Conservation (phyloP, 2,113 vertebrate species). For the Heptranchias perlo region DNA sequence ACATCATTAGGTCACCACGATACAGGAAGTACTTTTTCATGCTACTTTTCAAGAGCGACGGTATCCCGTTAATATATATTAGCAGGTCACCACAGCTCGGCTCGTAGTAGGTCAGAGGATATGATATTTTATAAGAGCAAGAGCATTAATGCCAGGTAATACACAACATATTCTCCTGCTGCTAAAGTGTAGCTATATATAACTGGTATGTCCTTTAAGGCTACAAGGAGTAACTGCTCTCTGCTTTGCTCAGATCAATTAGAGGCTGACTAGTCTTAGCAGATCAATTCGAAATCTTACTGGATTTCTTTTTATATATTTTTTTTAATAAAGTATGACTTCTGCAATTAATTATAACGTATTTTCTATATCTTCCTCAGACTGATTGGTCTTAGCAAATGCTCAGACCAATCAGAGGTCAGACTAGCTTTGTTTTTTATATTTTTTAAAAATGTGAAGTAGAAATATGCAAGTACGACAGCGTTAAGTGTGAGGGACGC, state of each 20-base stretch:
- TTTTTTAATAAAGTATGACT: neutral
- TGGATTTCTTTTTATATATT: too few relatives aligned
- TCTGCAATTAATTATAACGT: neutral
- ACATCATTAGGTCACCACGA: neutral
- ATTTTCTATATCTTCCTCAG: neutral
- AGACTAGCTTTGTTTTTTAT: neutral
- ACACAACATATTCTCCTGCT: neutral
- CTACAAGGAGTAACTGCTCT: neutral
- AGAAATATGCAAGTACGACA: neutral
- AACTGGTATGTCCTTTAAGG: neutral
- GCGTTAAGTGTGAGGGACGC: neutral
- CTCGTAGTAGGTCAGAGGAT: neutral
- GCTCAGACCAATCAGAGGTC: neutral
- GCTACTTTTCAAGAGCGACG: neutral
- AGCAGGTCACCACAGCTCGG: neutral
- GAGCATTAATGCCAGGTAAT: neutral
- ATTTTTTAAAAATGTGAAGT: neutral
- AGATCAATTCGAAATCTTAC: neutral
- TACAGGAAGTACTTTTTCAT: neutral
- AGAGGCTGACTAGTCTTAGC: neutral
- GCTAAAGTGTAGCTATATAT: neutral
- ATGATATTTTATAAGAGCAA: neutral
- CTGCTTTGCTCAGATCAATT: neutral
- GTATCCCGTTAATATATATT: neutral
- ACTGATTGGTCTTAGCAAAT: neutral